Percentiles rank a stretch among this genome's conserved stretches.
Conservation (phyloP, 2,888 invertebrate genomes). For the Metalampra italica region DNA sequence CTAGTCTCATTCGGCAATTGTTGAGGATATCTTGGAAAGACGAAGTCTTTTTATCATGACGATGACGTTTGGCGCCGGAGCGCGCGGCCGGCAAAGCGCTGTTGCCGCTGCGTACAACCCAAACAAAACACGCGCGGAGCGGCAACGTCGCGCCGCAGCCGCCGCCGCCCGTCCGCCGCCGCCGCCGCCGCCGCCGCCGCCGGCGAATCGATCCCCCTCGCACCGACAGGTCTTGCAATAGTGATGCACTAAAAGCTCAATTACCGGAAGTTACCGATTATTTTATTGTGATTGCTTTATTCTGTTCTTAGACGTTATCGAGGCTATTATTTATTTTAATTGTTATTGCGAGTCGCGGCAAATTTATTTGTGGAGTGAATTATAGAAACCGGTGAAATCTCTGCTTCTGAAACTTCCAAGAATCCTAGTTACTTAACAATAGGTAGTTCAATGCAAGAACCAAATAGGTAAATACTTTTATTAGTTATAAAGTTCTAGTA, state of each 20-base stretch:
- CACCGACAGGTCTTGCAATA: conserved; percentile 29
- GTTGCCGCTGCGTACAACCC: conserved; percentile 59
- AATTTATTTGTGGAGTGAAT: too few species aligned
- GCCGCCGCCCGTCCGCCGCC: conserved; percentile 45
- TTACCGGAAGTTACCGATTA: conserved; percentile 60
- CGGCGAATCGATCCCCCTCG: not conserved
- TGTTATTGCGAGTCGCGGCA: not conserved
- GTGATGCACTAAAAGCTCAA: conserved; percentile 60
- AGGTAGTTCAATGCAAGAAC: too few species aligned
- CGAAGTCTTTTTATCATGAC: not conserved
- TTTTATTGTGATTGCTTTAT: conserved; percentile 23
- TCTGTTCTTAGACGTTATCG: not conserved
- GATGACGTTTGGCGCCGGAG: conserved; percentile 6
- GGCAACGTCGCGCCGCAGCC: conserved; percentile 60
- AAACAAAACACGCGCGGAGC: conserved; percentile 66
- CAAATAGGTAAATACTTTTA: too few species aligned
- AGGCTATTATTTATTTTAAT: too few species aligned
- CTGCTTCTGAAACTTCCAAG: too few species aligned
- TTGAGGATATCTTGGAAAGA: too few species aligned
- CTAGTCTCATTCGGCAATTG: too few species aligned
- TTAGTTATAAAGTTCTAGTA: too few species aligned
- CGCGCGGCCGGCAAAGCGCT: conserved; percentile 17
- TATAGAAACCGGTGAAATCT: too few species aligned
- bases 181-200: conserved; percentile 9
- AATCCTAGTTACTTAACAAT: too few species aligned